Conservation (phyloP, 1,140 invertebrate species). For the Calephelis virginiensis region DNA sequence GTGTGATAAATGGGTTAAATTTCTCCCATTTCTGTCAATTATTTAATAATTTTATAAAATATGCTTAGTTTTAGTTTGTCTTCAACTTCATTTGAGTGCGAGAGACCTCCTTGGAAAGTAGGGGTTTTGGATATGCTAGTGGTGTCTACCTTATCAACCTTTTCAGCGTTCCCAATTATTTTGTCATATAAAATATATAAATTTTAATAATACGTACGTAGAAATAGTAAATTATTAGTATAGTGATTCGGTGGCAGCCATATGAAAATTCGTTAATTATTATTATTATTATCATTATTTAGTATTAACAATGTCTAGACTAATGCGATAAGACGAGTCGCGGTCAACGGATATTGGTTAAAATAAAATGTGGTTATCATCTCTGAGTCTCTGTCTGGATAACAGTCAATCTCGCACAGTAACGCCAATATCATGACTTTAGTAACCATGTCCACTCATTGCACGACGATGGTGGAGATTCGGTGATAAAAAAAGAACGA, state of each 20-base stretch:
- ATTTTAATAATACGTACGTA: background rate
- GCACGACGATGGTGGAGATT: too few relatives aligned
- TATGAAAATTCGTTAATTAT: too few relatives aligned
- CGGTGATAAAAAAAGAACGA: background rate
- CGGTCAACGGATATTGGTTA: background rate
- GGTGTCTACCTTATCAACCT: background rate
- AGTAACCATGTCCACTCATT: background rate
- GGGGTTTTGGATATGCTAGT: background rate
- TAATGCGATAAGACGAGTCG: too few relatives aligned
- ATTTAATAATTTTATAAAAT: conserved; percentile 2
- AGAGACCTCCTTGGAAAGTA: background rate
- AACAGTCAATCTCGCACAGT: background rate
- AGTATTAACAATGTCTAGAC: too few relatives aligned
- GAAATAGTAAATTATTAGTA: background rate
- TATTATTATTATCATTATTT: too few relatives aligned
- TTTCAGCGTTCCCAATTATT: background rate
- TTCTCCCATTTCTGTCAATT: conserved; percentile 6
- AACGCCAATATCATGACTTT: background rate
- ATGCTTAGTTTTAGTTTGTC: background rate
- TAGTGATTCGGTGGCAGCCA: background rate
- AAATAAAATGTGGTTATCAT: background rate
- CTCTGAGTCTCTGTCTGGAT: conserved; percentile 3
- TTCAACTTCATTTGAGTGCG: background rate
- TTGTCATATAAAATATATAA: background rate
- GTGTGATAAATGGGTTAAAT: background rate